Conservation (phyloP, 2,113 vertebrate species). For the Chaetorhynchus papuensis region DNA sequence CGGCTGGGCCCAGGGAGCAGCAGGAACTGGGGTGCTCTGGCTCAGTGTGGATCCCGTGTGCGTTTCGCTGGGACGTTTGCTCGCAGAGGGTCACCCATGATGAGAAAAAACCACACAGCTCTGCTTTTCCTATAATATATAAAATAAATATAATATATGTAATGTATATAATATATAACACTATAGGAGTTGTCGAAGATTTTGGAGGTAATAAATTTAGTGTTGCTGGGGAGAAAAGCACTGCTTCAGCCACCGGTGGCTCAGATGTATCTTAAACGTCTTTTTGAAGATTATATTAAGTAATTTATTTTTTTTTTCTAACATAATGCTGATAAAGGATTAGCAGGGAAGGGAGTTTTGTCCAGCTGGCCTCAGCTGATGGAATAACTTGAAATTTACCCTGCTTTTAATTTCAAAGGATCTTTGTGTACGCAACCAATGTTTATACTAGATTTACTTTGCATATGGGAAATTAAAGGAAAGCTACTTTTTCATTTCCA, state of each 20-base stretch:
- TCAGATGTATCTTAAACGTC: not conserved
- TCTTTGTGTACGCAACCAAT: not conserved
- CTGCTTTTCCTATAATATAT: too few species aligned
- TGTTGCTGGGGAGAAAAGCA: not conserved
- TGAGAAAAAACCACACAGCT: accelerated
- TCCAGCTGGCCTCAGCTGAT: not conserved
- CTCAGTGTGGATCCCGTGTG: accelerated
- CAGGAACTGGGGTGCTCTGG: not conserved
- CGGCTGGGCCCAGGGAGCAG: not conserved
- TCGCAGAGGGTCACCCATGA: not conserved
- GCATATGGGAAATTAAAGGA: not conserved
- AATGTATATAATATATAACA: too few species aligned
- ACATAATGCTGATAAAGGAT: not conserved
- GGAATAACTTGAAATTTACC: slow-evolving; percentile 10
- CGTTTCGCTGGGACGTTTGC: not conserved
- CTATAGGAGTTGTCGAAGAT: not conserved
- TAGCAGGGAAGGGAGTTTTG: not conserved
- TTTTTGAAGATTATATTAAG: not conserved
- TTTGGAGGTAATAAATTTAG: not conserved
- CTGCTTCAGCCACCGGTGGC: not conserved
- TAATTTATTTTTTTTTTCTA: not conserved
- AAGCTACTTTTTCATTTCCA: not conserved
- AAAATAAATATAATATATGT: not conserved
- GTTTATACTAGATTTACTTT: not conserved
- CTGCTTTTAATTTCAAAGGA: slow-evolving; percentile 30